Percentiles rank a stretch among this genome's conserved stretches.
phyloP scores from a whole-genome alignment of 2,113 vertebrate genomes.

The Pteropus alecto region DNA sequence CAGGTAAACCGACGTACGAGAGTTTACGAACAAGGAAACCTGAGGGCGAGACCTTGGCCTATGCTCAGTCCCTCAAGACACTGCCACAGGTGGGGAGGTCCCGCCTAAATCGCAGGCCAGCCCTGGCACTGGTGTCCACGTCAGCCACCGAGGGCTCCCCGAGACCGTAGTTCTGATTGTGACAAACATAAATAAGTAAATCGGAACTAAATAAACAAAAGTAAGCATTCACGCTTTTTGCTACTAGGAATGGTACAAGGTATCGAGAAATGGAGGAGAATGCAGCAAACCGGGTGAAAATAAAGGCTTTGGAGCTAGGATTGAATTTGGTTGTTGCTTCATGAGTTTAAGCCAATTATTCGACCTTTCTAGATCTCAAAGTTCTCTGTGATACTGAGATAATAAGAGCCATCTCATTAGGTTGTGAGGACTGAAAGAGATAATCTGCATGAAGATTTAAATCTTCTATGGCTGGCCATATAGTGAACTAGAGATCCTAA shows the following conservation, averaged over 20 bases:
- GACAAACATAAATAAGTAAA: not conserved
- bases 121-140: not conserved
- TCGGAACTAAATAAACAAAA: not conserved
- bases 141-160: not conserved
- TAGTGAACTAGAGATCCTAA: not conserved
- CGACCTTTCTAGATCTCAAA: not conserved
- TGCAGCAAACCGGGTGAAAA: not conserved
- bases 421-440: not conserved
- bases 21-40: not conserved
- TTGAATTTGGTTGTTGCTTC: not conserved
- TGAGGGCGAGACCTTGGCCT: not conserved
- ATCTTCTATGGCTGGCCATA: not conserved
- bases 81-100: accelerated
- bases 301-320: not conserved
- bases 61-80: not conserved
- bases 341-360: not conserved
- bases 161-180: not conserved
- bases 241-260: not conserved
- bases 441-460: not conserved
- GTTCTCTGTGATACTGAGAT: not conserved
- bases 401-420: not conserved
- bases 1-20: not conserved
- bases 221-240: not conserved
- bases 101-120: not conserved
- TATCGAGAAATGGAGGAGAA: not conserved